A percentile compares a stretch with the other conserved stretches of the same genome.
phyloP scores from a whole-genome alignment of 2,113 vertebrate genomes.

The Tricholaema leucomelas region DNA sequence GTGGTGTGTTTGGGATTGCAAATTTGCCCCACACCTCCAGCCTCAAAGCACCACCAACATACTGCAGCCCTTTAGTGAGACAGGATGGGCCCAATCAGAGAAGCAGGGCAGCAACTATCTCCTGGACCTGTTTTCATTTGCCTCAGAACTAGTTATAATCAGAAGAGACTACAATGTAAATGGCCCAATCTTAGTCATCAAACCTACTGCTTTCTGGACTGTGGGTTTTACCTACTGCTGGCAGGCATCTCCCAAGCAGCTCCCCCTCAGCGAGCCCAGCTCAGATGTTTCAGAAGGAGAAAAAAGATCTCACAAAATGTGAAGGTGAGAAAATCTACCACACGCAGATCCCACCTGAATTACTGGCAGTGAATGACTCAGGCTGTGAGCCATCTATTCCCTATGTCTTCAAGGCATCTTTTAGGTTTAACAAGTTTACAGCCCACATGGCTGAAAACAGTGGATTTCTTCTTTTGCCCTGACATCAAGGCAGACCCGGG shows the following conservation, averaged over 20 bases:
- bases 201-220: not conserved
- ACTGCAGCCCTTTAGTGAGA: not conserved
- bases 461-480: not conserved
- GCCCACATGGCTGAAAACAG: not conserved
- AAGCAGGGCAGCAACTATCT: not conserved
- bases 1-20: not conserved
- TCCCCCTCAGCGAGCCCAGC: not conserved
- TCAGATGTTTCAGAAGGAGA: not conserved
- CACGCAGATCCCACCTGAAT: not conserved
- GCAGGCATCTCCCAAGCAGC: not conserved
- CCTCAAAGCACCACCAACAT: not conserved
- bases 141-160: not conserved
- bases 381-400: not conserved
- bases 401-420: not conserved
- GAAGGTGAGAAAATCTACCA: not conserved
- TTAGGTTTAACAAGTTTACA: not conserved
- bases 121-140: not conserved
- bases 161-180: not conserved
- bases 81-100: not conserved
- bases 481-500: not conserved
- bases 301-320: not conserved
- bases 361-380: not conserved
- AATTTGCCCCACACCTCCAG: not conserved
- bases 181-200: not conserved
- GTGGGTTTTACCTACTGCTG: not conserved